Evolutionary conservation across 2,113 vertebrate genomes (phyloP).

Genomic region (Mellivora capensis): DNA sequence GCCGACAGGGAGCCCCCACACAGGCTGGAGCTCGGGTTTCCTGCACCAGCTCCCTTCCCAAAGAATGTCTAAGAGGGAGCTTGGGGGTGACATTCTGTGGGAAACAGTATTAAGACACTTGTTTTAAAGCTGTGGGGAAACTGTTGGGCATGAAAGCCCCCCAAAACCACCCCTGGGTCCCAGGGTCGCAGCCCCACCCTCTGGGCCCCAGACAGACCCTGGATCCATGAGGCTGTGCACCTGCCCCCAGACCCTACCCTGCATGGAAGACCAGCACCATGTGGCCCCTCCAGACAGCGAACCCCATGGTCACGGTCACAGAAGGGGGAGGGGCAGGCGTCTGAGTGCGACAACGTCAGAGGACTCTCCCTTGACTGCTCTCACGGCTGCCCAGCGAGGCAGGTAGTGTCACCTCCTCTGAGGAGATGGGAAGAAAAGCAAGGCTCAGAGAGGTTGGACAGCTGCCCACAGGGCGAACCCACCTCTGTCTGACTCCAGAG

Average conservation of each 20-base stretch:
- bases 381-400: accelerated
- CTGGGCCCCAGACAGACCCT: neutral
- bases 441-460: neutral
- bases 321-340: too few species aligned
- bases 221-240: neutral
- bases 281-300: neutral
- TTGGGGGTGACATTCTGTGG: neutral
- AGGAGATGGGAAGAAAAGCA: neutral
- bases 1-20: neutral
- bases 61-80: neutral
- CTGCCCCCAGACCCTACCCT: neutral
- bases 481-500: neutral
- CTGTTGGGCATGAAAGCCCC: neutral
- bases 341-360: accelerated
- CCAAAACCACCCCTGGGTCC: neutral
- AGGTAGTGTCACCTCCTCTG: neutral
- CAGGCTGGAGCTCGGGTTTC: neutral
- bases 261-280: neutral
- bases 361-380: neutral
- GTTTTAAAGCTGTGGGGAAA: neutral
- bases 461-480: neutral
- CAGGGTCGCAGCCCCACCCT: neutral
- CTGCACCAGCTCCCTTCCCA: neutral
- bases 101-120: neutral
- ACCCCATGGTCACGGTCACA: too few species aligned